Evolutionary conservation across 2,797 vertebrate genomes (phyloP).

Genomic region (Falco biarmicus): DNA sequence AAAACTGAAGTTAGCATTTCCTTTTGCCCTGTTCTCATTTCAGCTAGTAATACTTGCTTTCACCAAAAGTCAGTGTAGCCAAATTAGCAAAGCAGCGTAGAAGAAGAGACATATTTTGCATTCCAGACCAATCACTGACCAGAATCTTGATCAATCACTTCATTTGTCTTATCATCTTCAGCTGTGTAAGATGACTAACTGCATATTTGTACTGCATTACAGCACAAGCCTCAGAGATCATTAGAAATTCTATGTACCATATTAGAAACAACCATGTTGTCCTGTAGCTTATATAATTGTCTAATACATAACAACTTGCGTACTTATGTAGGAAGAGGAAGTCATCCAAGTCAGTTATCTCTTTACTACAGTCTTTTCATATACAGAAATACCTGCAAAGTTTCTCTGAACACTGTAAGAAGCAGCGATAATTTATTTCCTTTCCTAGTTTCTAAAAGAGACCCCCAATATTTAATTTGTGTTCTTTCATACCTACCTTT

Average conservation of each 20-base stretch:
- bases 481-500: background rate
- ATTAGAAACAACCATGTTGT: background rate
- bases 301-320: background rate
- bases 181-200: background rate
- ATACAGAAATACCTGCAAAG: background rate
- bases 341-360: background rate
- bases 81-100: background rate
- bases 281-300: background rate
- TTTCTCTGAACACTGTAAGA: background rate
- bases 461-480: background rate
- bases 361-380: background rate
- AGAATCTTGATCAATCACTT: background rate
- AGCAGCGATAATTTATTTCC: background rate
- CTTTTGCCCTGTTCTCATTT: conserved; percentile 66
- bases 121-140: background rate
- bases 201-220: background rate
- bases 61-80: background rate
- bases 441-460: background rate
- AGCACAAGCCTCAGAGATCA: background rate
- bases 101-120: background rate
- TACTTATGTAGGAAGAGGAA: background rate
- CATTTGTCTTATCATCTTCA: background rate
- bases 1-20: conserved; percentile 63
- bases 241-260: background rate
- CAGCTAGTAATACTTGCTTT: conserved; percentile 50